Evolutionary conservation across 2,797 vertebrate genomes (phyloP).

Genomic region (Onychomys torridus): DNA sequence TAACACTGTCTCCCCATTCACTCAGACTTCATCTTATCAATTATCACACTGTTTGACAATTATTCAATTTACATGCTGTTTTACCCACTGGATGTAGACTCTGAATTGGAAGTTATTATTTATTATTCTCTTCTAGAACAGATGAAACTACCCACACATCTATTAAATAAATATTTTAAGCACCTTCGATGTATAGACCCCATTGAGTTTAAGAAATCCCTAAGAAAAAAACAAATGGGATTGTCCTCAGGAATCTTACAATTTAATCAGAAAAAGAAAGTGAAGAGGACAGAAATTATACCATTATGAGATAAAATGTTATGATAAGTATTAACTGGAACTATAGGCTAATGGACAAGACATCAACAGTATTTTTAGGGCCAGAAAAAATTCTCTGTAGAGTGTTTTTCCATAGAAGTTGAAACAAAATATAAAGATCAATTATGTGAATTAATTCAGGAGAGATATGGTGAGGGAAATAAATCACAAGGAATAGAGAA

Average conservation of each 20-base stretch:
- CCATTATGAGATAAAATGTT: background rate
- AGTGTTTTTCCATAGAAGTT: background rate
- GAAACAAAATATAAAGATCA: background rate
- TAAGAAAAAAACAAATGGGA: background rate
- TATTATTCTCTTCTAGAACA: slow-evolving; percentile 21
- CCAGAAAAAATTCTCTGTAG: background rate
- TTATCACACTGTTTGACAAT: background rate
- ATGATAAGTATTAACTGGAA: background rate
- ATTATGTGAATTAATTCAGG: background rate
- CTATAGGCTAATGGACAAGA: background rate
- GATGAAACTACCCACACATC: slow-evolving; percentile 21
- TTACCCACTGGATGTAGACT: slow-evolving; percentile 35
- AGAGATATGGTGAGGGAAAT: background rate
- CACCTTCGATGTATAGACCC: slow-evolving; percentile 12
- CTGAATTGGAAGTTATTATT: slow-evolving; percentile 4
- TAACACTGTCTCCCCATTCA: background rate
- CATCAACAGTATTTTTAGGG: background rate
- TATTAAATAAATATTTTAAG: slow-evolving; percentile 51
- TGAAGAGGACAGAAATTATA: slow-evolving; percentile 2
- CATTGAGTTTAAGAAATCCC: slow-evolving; percentile 37
- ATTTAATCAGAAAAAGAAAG: background rate
- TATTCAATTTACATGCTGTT: slow-evolving; percentile 3
- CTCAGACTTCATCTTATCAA: background rate
- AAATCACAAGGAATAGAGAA: background rate
- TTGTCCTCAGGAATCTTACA: slow-evolving; percentile 40